Evolutionary conservation across 2,113 vertebrate genomes (phyloP).

Genomic region (Acanthochromis polyacanthus): DNA sequence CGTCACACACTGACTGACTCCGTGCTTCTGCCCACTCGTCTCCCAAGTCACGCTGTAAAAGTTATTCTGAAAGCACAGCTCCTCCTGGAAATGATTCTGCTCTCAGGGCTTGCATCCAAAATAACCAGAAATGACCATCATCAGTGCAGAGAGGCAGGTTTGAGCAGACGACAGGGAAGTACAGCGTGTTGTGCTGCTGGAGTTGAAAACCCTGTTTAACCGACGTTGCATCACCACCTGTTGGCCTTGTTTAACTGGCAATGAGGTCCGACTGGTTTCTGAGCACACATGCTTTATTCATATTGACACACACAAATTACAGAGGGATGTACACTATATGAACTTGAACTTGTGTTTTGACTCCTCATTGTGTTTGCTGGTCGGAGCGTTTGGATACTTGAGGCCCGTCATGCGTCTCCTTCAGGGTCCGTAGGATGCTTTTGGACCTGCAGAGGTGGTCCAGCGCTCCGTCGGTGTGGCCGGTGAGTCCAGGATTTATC

Average conservation of each 20-base stretch:
- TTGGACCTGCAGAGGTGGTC: slow-evolving; percentile 52
- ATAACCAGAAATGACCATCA: not conserved
- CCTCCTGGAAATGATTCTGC: slow-evolving; percentile 25
- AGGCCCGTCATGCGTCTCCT: not conserved
- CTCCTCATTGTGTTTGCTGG: not conserved
- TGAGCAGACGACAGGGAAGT: slow-evolving; percentile 23
- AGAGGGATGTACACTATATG: slow-evolving; percentile 8
- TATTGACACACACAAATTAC: slow-evolving; percentile 40
- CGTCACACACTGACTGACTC: slow-evolving; percentile 12
- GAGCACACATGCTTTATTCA: slow-evolving; percentile 38
- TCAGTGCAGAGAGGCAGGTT: slow-evolving; percentile 5
- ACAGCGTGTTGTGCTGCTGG: slow-evolving; percentile 42
- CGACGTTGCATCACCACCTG: slow-evolving; percentile 66
- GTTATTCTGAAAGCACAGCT: slow-evolving; percentile 49
- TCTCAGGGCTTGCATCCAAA: slow-evolving; percentile 2
- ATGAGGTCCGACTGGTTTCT: slow-evolving; percentile 69
- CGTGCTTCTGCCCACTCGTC: slow-evolving; percentile 36
- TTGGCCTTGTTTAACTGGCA: slow-evolving; percentile 41
- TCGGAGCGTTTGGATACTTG: not conserved
- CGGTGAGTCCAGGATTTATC: slow-evolving; percentile 46
- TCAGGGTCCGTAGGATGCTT: slow-evolving; percentile 38
- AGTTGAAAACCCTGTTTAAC: slow-evolving; percentile 80
- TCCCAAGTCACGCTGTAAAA: slow-evolving; percentile 52
- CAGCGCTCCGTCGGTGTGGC: slow-evolving; percentile 30
- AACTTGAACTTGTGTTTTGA: not conserved